Percentiles rank a stretch among this genome's conserved stretches.
Evolutionary conservation across 2,797 vertebrate genomes (phyloP).

Genomic region (Avahi laniger): DNA sequence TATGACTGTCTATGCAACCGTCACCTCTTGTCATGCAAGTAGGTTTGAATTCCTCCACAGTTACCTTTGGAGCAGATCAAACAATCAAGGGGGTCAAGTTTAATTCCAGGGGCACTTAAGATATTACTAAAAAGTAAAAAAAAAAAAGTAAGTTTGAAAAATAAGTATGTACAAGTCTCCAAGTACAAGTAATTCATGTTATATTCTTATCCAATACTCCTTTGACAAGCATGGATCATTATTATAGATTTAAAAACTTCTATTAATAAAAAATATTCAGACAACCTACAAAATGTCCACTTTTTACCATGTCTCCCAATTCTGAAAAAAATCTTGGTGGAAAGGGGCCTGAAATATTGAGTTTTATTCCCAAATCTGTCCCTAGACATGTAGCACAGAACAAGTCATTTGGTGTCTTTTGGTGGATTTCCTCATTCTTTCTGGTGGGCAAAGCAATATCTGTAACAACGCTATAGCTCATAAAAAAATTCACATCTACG

Average conservation of each 20-base stretch:
- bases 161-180: not conserved
- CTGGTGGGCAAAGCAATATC: not conserved
- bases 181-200: not conserved
- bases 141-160: not conserved
- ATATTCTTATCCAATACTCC: not conserved
- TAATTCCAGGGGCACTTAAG: not conserved
- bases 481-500: not conserved
- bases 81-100: not conserved
- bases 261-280: slow-evolving; percentile 1
- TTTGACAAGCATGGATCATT: not conserved
- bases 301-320: not conserved
- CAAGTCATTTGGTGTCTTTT: not conserved
- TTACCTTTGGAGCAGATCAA: not conserved
- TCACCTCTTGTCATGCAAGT: not conserved
- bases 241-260: not conserved
- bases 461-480: not conserved
- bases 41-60: not conserved
- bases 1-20: not conserved
- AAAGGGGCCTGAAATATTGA: not conserved
- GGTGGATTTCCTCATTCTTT: not conserved
- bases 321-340: not conserved
- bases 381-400: not conserved
- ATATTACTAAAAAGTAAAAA: not conserved
- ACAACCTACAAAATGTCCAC: not conserved
- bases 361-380: not conserved